phyloP scores from a whole-genome alignment of 2,113 vertebrate genomes.

The Dasyprocta punctata region DNA sequence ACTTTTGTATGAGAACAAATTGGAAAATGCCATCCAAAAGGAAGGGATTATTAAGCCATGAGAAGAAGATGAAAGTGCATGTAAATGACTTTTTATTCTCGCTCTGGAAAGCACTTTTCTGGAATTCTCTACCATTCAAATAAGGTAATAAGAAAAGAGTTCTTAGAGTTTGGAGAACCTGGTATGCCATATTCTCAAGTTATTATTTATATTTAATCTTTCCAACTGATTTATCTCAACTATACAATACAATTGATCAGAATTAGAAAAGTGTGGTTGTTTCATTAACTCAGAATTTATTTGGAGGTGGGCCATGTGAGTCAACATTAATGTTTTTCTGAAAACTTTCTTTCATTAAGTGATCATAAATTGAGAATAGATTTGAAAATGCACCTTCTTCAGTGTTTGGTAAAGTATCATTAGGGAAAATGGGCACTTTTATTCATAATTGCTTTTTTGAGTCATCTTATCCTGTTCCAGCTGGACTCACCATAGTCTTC shows the following conservation, averaged over 20 bases:
- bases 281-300: slow-evolving; percentile 18
- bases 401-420: neutral
- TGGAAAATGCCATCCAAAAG: neutral
- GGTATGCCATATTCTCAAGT: neutral
- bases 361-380: neutral
- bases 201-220: neutral
- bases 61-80: neutral
- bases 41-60: neutral
- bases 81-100: neutral
- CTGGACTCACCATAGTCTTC: slow-evolving; percentile 23
- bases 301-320: neutral
- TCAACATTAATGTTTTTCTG: neutral
- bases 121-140: neutral
- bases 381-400: neutral
- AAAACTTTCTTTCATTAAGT: neutral
- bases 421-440: neutral
- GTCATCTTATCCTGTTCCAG: neutral
- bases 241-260: neutral
- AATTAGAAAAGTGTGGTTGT: neutral
- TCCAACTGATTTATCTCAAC: neutral
- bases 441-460: neutral
- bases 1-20: neutral
- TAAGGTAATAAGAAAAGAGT: neutral
- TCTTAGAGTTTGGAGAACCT: neutral
- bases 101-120: neutral